phyloP scores from a whole-genome alignment of 1,140 invertebrate species.

The Oryctes rhinoceros region DNA sequence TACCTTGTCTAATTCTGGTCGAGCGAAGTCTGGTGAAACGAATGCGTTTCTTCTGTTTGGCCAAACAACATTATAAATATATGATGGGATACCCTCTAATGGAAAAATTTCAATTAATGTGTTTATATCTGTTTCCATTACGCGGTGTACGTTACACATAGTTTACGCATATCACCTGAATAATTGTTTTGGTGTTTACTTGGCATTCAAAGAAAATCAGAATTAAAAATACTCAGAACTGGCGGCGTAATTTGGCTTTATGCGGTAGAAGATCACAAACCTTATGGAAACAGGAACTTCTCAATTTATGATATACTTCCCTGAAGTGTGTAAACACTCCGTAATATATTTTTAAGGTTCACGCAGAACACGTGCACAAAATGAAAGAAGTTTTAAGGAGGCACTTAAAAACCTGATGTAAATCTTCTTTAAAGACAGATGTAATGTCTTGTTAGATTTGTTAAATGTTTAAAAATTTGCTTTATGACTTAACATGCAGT shows the following conservation, averaged over 20 bases:
- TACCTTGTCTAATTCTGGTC: too few relatives aligned
- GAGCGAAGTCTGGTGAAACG: too few relatives aligned
- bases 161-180: too few relatives aligned
- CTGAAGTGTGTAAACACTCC: slow-evolving; percentile 5
- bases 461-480: neutral
- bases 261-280: neutral
- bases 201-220: too few relatives aligned
- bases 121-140: too few relatives aligned
- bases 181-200: too few relatives aligned
- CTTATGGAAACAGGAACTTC: neutral
- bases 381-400: neutral
- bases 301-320: slow-evolving; percentile 9
- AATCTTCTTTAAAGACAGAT: neutral
- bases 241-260: neutral
- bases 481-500: neutral
- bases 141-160: too few relatives aligned
- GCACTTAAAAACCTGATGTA: neutral
- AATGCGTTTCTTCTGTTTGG: too few relatives aligned
- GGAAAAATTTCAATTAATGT: too few relatives aligned
- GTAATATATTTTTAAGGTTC: neutral
- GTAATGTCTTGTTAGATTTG: neutral
- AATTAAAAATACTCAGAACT: too few relatives aligned
- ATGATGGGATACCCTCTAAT: too few relatives aligned
- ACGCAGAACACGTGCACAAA: neutral
- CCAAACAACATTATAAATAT: too few relatives aligned